Conservation (phyloP, 2,797 vertebrate genomes). For the Mionectes olivaceus region DNA sequence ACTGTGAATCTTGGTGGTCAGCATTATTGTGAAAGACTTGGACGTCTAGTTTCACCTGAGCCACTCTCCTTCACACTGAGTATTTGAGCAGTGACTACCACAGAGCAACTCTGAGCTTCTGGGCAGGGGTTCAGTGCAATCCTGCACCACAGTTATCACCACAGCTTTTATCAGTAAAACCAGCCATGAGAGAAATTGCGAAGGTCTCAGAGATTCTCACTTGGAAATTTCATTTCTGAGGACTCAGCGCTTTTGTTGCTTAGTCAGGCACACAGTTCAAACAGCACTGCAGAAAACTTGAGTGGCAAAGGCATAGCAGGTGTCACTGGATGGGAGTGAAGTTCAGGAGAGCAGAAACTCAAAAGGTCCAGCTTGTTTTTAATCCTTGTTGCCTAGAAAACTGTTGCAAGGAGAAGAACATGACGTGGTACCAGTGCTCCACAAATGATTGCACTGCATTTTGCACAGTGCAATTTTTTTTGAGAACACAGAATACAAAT, state of each 20-base stretch:
- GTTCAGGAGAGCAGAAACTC: neutral
- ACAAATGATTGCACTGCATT: neutral
- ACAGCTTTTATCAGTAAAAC: neutral
- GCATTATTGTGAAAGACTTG: neutral
- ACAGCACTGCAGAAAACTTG: neutral
- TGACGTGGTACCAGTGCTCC: neutral
- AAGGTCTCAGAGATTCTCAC: neutral
- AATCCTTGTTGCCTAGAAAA: neutral
- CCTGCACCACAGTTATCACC: neutral
- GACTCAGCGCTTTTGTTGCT: neutral
- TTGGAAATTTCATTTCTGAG: neutral
- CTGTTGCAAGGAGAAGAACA: neutral
- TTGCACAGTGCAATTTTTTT: neutral
- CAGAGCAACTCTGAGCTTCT: neutral
- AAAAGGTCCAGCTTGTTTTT: neutral
- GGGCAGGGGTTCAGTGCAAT: rapidly evolving
- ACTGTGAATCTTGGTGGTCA: neutral
- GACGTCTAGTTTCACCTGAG: neutral
- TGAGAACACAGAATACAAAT: neutral
- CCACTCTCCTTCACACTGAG: neutral
- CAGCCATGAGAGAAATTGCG: rapidly evolving
- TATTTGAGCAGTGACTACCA: neutral
- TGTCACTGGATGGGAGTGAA: neutral
- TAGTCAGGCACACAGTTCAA: neutral
- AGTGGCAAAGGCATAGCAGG: neutral